A percentile compares a stretch with the other conserved stretches of the same genome.
These are phyloP conservation scores for Dreissena rostriformis DNA, from an alignment of 1,140 invertebrate genomes.

Conservation along the genomic window DNA sequence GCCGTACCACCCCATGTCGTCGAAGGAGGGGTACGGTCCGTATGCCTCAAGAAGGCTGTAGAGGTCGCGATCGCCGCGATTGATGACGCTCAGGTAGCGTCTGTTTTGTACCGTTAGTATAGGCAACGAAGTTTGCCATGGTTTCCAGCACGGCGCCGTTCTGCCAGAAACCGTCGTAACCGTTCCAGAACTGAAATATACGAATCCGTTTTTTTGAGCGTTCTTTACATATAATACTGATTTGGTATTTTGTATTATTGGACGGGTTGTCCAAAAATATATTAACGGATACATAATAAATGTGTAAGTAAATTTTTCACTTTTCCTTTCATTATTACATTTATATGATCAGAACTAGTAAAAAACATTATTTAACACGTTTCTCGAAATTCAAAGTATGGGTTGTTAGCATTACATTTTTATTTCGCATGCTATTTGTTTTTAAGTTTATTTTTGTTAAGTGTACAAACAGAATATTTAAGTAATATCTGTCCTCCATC, in stretches of 20 bases:
- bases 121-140: slow-evolving; percentile 59
- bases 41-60: slow-evolving; percentile 65
- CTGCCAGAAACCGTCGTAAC: slow-evolving; percentile 69
- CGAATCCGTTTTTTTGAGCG: neutral
- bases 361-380: neutral
- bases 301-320: neutral
- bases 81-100: slow-evolving; percentile 54
- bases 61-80: slow-evolving; percentile 38
- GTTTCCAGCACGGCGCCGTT: slow-evolving; percentile 65
- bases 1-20: slow-evolving; percentile 69
- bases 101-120: slow-evolving; percentile 59
- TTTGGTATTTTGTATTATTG: too few species aligned
- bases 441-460: too few species aligned
- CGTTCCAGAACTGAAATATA: slow-evolving; percentile 65
- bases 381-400: too few species aligned
- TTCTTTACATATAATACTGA: too few species aligned
- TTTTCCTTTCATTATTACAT: neutral
- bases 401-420: too few species aligned
- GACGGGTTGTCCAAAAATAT: too few species aligned
- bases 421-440: too few species aligned
- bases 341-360: neutral
- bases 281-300: neutral
- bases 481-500: too few species aligned
- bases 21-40: slow-evolving; percentile 67
- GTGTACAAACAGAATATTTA: too few species aligned